A percentile compares a stretch with the other conserved stretches of the same genome.
Conservation (phyloP, 2,113 vertebrate genomes). For the Grallaria varia region DNA sequence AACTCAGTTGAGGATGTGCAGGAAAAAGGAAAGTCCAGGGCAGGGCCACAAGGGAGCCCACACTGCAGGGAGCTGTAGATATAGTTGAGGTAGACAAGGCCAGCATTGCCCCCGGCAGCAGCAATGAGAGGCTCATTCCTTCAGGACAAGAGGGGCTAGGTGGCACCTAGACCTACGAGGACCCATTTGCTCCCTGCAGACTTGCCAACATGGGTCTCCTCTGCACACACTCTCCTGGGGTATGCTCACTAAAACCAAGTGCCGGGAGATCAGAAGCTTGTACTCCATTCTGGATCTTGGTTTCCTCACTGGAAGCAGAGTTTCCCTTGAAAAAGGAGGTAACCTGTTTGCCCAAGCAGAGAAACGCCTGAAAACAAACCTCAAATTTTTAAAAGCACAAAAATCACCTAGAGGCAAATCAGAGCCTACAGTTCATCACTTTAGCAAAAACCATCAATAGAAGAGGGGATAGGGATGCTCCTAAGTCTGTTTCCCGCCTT, state of each 20-base stretch:
- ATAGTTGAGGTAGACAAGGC: not conserved
- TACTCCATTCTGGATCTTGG: not conserved
- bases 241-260: not conserved
- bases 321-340: not conserved
- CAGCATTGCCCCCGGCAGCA: not conserved
- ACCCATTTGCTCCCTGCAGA: not conserved
- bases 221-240: accelerated
- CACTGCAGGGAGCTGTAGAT: not conserved
- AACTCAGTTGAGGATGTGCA: too few species aligned
- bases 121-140: not conserved
- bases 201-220: not conserved
- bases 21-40: too few species aligned
- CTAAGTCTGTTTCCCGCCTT: not conserved
- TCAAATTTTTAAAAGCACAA: not conserved
- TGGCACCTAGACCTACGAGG: not conserved
- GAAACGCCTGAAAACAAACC: not conserved
- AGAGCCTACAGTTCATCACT: not conserved
- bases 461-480: not conserved
- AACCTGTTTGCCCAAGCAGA: not conserved
- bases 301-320: not conserved
- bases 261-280: not conserved
- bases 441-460: not conserved
- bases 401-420: not conserved
- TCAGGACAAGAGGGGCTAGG: not conserved
- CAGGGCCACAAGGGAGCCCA: not conserved